Conservation (phyloP, 2,888 invertebrate species). For the Chelonus formosanus region DNA sequence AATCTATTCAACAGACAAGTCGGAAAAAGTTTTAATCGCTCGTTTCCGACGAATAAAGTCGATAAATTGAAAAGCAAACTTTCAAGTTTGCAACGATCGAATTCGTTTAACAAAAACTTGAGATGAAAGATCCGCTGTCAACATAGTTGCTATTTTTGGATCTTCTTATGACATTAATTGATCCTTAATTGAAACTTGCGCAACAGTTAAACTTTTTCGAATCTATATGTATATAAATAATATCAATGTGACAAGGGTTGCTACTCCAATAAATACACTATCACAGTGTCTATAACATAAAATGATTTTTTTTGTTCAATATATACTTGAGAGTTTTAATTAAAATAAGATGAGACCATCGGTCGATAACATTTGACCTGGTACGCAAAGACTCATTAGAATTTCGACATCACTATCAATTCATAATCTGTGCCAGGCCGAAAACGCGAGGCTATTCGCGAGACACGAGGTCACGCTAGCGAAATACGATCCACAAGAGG, state of each 20-base stretch:
- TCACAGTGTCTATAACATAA: too few species aligned
- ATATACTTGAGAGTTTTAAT: constrained; percentile 16
- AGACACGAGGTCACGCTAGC: constrained; percentile 21
- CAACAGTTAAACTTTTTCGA: too few species aligned
- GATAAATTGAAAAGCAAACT: constrained; percentile 49
- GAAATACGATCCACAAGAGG: constrained; percentile 23
- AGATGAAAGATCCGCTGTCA: constrained; percentile 31
- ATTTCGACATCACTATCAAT: constrained; percentile 25
- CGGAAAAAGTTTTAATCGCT: constrained; percentile 48
- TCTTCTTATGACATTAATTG: constrained; percentile 31
- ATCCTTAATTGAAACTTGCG: background rate
- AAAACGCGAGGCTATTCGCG: constrained; percentile 10
- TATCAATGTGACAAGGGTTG: too few species aligned
- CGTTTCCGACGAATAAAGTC: constrained; percentile 45
- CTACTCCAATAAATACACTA: too few species aligned
- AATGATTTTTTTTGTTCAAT: too few species aligned
- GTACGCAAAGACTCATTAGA: background rate
- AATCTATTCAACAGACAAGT: constrained; percentile 21
- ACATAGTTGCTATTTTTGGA: constrained; percentile 18
- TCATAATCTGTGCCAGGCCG: constrained; percentile 22
- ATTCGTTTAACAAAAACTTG: constrained; percentile 29
- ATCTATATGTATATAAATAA: too few species aligned
- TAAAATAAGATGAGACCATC: background rate
- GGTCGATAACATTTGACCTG: constrained; percentile 21
- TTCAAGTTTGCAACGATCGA: constrained; percentile 41